A percentile compares a stretch with the other conserved stretches of the same genome.
These are phyloP conservation scores for Microchrysa polita DNA, from an alignment of 2,888 invertebrate species.

Conservation along the genomic window DNA sequence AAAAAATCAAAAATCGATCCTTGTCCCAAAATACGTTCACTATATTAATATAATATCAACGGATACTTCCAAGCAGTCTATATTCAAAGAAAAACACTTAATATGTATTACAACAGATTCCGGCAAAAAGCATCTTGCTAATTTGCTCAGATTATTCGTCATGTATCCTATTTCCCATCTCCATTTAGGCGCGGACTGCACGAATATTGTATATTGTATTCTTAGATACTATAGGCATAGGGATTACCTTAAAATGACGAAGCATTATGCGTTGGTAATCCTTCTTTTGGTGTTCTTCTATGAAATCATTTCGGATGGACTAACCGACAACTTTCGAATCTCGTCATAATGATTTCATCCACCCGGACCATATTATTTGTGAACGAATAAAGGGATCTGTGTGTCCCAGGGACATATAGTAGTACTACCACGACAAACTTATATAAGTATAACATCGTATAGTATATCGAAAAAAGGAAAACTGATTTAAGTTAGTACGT, in stretches of 20 bases:
- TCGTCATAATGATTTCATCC: conserved; percentile 15
- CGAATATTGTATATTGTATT: conserved; percentile 17
- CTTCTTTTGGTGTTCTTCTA: conserved; percentile 24
- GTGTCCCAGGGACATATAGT: no score
- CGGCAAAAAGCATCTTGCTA: no score
- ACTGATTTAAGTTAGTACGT: conserved; percentile 41
- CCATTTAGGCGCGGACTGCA: no score
- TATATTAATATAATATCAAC: no score
- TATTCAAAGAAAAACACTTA: no score
- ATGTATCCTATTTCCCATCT: no score
- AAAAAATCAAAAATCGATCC: no score
- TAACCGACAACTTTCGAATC: conserved; percentile 26
- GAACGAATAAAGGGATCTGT: background rate
- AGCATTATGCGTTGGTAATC: conserved; percentile 34
- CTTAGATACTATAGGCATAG: conserved; percentile 32
- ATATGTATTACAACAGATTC: no score
- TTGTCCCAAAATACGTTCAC: no score
- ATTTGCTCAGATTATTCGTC: no score
- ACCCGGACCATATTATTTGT: conserved; percentile 22
- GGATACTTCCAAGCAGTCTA: no score
- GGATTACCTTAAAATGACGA: conserved; percentile 25
- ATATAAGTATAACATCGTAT: background rate
- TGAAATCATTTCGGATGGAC: conserved; percentile 33
- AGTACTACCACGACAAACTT: no score
- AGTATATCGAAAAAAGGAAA: conserved; percentile 36